Conservation (phyloP, 1,140 invertebrate species). For the Mylabris phalerata region DNA sequence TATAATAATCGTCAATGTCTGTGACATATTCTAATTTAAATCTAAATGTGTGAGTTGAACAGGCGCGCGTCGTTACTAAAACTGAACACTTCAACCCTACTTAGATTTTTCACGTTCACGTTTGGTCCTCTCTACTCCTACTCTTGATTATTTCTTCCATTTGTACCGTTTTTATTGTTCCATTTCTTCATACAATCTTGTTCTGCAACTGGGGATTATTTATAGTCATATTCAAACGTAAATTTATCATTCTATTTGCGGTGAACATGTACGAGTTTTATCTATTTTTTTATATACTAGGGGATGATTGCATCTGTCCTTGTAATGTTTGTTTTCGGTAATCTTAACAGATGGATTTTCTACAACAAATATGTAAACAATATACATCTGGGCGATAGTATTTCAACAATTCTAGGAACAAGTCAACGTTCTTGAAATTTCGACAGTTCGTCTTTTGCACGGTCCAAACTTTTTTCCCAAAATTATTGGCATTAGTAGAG, state of each 20-base stretch:
- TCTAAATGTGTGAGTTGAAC: constrained; percentile 14
- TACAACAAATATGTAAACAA: constrained; percentile 10
- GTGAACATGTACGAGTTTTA: not conserved
- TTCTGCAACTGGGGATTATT: not conserved
- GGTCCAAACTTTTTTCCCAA: too few relatives aligned
- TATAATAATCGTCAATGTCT: not conserved
- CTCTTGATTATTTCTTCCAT: constrained; percentile 18
- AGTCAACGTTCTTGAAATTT: too few relatives aligned
- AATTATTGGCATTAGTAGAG: too few relatives aligned
- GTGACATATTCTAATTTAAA: constrained; percentile 5
- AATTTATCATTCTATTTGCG: constrained; percentile 11
- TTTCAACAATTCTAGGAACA: not conserved
- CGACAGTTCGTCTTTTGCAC: too few relatives aligned
- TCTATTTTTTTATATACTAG: not conserved
- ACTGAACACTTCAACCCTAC: constrained; percentile 22
- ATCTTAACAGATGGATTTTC: constrained; percentile 18
- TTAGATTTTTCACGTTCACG: constrained; percentile 2
- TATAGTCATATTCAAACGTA: constrained; percentile 3
- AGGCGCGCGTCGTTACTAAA: constrained; percentile 17
- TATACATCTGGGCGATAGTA: not conserved
- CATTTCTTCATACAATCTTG: not conserved
- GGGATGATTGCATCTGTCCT: not conserved
- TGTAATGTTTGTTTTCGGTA: constrained; percentile 16
- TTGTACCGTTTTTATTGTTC: constrained; percentile 4
- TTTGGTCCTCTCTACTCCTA: constrained; percentile 19